Conservation (phyloP, 2,797 vertebrate genomes). For the Momotus momota region DNA sequence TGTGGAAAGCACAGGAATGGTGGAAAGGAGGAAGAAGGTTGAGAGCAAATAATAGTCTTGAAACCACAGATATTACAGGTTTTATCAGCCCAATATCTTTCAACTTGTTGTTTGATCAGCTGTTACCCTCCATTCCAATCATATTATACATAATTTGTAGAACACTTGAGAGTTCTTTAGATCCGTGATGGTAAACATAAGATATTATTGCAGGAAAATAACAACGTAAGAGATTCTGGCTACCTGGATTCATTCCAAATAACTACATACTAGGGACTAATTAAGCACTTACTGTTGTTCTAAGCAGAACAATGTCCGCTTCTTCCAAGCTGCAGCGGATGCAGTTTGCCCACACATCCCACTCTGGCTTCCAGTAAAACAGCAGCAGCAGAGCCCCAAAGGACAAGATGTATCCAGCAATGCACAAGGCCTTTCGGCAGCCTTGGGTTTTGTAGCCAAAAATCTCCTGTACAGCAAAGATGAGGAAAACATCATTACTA, state of each 20-base stretch:
- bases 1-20: neutral
- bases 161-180: neutral
- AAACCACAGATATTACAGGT: neutral
- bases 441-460: constrained; percentile 76
- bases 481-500: constrained; percentile 6
- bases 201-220: neutral
- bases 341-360: constrained; percentile 78
- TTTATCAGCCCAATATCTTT: neutral
- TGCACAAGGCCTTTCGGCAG: constrained; percentile 64
- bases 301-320: constrained; percentile 74
- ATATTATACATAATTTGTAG: neutral
- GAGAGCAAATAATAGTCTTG: neutral
- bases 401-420: constrained; percentile 67
- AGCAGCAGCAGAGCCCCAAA: constrained; percentile 75
- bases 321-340: constrained; percentile 72
- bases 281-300: constrained; percentile 71
- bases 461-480: constrained; percentile 71
- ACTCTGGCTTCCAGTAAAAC: constrained; percentile 80
- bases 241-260: neutral
- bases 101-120: neutral
- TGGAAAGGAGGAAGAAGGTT: neutral
- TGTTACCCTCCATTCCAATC: neutral
- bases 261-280: neutral
- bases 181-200: neutral
- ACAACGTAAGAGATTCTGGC: neutral